Base-by-base conservation (phyloP, 2,113 vertebrate genomes). In the Falco punctatus region DNA sequence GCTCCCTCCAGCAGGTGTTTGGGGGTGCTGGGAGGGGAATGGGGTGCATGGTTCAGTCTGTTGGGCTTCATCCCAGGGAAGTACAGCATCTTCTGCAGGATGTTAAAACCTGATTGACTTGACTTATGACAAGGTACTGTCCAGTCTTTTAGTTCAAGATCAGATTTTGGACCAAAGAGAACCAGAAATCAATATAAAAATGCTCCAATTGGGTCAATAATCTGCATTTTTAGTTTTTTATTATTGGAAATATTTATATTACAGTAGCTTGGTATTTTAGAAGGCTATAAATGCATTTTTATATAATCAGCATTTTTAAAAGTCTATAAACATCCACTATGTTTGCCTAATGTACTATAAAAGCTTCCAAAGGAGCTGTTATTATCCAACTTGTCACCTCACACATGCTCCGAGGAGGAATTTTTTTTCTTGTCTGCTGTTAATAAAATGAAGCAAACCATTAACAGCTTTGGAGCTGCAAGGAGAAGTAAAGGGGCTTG, bases 301-400 rank as follows among this genome's bases (percentile, higher is more conserved):
- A 93, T 88, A 95, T 92, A 84, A 89, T 94, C 91, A 92, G 87
- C 95, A 94, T 96, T 95, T 81, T 78, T 94, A 92, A 92, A 96
- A 94, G 89, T 96, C 95, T 90, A 88, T 95, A 96, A 97, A 95
- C 95, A 96, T 96, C 30, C 92, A 84, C 95, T 94, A 75, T 95
- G 91, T 94, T 92, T 71, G 83, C 96, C 90, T 95, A 91, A 89
- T 91, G 90, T 92, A 90, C 92, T 89, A 90, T 80, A 89, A 92
- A 95, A 96, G 89, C 88, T 93, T 96, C 87, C 75, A 95, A 92
- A 97, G 94, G 95, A 97, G 89, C 95, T 95, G 95, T 96, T 96
- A 95, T 97, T 96, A 97, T 94, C 95, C 96, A 90, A 26, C 95
- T 96, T 96, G 92, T 97, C 97, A 96, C 86, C 96, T 97, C 95